A percentile compares a stretch with the other conserved stretches of the same genome.
phyloP scores from a whole-genome alignment of 2,888 invertebrate species.

The Desoria tigrina region DNA sequence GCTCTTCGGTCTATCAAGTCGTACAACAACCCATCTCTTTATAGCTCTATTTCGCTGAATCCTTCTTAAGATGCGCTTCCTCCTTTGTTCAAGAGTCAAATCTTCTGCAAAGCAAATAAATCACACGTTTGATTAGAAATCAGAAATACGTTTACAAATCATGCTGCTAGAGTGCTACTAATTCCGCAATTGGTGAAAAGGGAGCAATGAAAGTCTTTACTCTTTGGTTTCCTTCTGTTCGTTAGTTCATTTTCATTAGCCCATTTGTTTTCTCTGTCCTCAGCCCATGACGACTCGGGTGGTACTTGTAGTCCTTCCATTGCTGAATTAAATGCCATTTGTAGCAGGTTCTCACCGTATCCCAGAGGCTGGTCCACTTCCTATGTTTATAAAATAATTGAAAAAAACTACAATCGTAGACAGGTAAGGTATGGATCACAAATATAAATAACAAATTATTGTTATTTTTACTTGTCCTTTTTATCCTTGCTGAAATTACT shows the following conservation, averaged over 20 bases:
- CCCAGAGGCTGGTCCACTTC: constrained; percentile 49
- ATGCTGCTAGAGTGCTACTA: not conserved
- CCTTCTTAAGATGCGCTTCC: constrained; percentile 43
- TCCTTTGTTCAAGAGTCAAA: constrained; percentile 43
- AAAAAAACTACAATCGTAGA: not conserved
- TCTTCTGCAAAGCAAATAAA: constrained; percentile 20
- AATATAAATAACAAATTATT: no score
- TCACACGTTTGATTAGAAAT: not conserved
- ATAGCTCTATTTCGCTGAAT: constrained; percentile 43
- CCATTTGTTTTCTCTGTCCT: constrained; percentile 30
- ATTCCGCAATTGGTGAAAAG: not conserved
- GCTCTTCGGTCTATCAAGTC: constrained; percentile 42
- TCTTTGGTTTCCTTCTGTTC: constrained; percentile 27
- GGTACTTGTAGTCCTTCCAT: constrained; percentile 55
- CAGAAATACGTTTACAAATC: not conserved
- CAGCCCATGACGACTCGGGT: constrained; percentile 40
- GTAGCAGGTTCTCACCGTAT: constrained; percentile 55
- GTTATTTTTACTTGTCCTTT: no score
- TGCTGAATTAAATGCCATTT: constrained; percentile 56
- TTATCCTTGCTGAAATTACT: no score
- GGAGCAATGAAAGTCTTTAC: constrained; percentile 18
- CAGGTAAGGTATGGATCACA: not conserved
- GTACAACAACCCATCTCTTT: constrained; percentile 48
- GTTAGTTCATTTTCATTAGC: constrained; percentile 35
- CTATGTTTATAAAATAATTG: constrained; percentile 20